A percentile compares a stretch with the other conserved stretches of the same genome.
Conservation (phyloP, 1,140 invertebrate species). For the Homarus americanus region DNA sequence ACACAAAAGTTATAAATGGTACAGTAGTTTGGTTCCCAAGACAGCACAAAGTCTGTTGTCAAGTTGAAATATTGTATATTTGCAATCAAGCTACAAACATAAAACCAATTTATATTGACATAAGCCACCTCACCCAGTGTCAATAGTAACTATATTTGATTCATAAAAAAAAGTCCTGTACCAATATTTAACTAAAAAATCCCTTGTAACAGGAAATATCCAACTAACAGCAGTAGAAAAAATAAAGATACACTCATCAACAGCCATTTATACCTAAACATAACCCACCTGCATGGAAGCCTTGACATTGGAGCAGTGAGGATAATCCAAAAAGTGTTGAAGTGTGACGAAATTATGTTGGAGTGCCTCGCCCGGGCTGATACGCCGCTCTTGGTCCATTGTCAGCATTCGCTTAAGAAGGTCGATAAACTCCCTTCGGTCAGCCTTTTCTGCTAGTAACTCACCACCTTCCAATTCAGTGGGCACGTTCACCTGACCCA, state of each 20-base stretch:
- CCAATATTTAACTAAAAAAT: too few relatives aligned
- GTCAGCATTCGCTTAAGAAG: slow-evolving; percentile 98
- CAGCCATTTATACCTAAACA: background rate
- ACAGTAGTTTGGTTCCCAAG: too few relatives aligned
- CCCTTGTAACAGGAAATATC: too few relatives aligned
- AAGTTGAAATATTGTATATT: too few relatives aligned
- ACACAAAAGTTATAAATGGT: too few relatives aligned
- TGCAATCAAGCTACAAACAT: too few relatives aligned
- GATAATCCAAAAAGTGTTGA: slow-evolving; percentile 96
- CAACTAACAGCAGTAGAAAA: too few relatives aligned
- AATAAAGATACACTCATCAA: background rate
- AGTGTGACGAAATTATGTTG: slow-evolving; percentile 97
- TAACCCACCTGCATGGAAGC: slow-evolving; percentile 87
- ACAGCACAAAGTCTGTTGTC: too few relatives aligned
- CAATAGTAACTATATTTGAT: too few relatives aligned
- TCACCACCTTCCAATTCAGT: slow-evolving; percentile 97
- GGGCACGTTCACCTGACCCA: slow-evolving; percentile 97
- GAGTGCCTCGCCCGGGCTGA: slow-evolving; percentile 95
- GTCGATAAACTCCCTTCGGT: slow-evolving; percentile 97
- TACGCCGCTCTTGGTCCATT: slow-evolving; percentile 96
- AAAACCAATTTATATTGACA: too few relatives aligned
- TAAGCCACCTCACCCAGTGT: too few relatives aligned
- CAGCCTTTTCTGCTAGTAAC: slow-evolving; percentile 96
- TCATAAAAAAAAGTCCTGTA: too few relatives aligned
- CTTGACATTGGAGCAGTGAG: slow-evolving; percentile 97